Evolutionary conservation across 2,888 invertebrate species (phyloP).

Genomic region (Heterodera filipjevi): DNA sequence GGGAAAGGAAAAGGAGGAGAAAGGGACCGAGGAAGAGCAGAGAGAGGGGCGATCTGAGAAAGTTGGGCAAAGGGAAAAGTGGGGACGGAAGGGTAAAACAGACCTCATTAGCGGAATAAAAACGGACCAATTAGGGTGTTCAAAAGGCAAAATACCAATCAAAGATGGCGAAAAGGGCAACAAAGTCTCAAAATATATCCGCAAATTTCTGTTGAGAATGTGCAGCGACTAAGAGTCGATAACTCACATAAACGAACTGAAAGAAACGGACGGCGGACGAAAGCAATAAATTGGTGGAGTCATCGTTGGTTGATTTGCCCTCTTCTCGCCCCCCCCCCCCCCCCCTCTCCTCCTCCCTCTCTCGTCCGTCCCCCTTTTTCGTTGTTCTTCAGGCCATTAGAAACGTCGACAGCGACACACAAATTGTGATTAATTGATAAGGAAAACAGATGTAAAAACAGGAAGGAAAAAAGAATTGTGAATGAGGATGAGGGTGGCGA

Average conservation of each 20-base stretch:
- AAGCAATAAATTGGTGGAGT: conserved; percentile 5
- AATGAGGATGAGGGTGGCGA: too few species aligned
- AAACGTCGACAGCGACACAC: background rate
- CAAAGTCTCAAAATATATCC: too few species aligned
- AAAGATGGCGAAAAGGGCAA: background rate
- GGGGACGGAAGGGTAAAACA: too few species aligned
- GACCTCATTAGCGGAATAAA: too few species aligned
- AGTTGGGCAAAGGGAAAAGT: background rate
- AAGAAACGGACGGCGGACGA: conserved; percentile 1
- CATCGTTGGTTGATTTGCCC: background rate
- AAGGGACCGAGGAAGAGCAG: background rate
- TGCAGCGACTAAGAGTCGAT: background rate
- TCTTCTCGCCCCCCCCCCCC: background rate
- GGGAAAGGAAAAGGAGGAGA: background rate
- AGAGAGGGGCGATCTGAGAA: background rate
- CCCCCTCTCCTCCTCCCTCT: background rate
- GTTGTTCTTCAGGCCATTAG: background rate
- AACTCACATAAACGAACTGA: background rate
- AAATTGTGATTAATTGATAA: conserved; percentile 3
- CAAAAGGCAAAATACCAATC: too few species aligned
- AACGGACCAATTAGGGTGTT: too few species aligned
- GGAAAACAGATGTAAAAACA: background rate
- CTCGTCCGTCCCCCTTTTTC: background rate
- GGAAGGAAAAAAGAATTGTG: too few species aligned
- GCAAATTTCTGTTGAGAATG: background rate